Evolutionary conservation across 2,888 invertebrate species (phyloP), one percentile per base, ranked within the genome.

Genomic region (Athalia circularis): DNA sequence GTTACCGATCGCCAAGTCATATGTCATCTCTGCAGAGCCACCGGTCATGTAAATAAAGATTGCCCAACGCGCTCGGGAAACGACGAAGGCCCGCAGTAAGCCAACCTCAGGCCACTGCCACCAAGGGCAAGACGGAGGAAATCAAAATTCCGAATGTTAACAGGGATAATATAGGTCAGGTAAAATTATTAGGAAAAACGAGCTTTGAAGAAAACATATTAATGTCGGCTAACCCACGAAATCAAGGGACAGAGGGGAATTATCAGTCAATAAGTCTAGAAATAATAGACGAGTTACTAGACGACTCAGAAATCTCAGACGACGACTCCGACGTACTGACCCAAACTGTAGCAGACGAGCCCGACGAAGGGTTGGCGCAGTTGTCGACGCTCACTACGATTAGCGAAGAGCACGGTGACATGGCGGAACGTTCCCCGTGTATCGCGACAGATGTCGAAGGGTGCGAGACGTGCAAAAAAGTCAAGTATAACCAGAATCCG

Each of bases 11-110:
- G 45, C 5, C 70, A 70, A 8, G 11, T 57, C 2, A n/a, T 70
- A 29, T 70, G 57, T 57, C 54, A 57, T 45, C 9, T 57, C 7
- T 70, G 57, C n/a, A 15, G 70, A 15, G 43, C 54, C 5, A 13
- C 6, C 11, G 70, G 70, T 45, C 80, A 80, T 43, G 47, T 47
- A 3, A 80, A 80, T 59, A 9, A 45, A 5, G 54, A 80, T 47
- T 80, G 78, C 15, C 78, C 75, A 9, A n/a, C 59, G 8, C 68
- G 67, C 68, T 47, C 52, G 80, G 80, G 78, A 80, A 80, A 80
- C 79, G 78, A 8, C 13, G 9, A 77, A 54, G 59, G 74, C 79
- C 79, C 11, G 54, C 77, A 70, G 78, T 79, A 79, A 65, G 8
- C 48, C 8, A 64, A 43, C 79, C 80, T 78, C 79, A 78, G 67